These are phyloP conservation scores for Gymnobelideus leadbeateri DNA, from an alignment of 2,113 vertebrate genomes.

Conservation along the genomic window DNA sequence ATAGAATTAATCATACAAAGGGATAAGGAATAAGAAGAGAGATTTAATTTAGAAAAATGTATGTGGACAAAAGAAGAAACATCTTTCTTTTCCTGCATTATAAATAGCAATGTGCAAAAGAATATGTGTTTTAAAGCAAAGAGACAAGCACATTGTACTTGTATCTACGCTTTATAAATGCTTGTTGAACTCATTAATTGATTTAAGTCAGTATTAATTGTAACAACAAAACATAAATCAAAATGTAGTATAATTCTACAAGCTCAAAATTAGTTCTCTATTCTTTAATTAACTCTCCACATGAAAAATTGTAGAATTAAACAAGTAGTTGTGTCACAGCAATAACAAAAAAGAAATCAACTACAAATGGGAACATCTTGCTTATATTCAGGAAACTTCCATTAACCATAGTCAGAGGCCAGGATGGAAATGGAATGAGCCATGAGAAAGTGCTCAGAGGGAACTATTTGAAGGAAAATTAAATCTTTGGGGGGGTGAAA, in stretches of 20 bases:
- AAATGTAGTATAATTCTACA: neutral
- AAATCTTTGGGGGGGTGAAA: neutral
- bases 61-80: neutral
- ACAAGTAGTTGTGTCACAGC: constrained; percentile 4
- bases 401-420: neutral
- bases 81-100: neutral
- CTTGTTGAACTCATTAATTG: neutral
- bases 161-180: neutral
- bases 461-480: neutral
- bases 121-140: neutral
- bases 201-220: neutral
- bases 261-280: neutral
- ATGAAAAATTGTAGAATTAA: constrained; percentile 6
- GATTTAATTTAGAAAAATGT: constrained; percentile 30
- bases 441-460: neutral
- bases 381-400: neutral
- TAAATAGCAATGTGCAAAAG: neutral
- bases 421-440: neutral
- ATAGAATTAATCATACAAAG: neutral
- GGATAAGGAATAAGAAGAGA: neutral
- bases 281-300: neutral
- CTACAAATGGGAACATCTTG: neutral
- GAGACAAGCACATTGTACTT: neutral
- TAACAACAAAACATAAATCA: neutral
- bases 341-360: neutral